Base-by-base conservation (phyloP, 2,797 vertebrate species). In the Avahi laniger region DNA sequence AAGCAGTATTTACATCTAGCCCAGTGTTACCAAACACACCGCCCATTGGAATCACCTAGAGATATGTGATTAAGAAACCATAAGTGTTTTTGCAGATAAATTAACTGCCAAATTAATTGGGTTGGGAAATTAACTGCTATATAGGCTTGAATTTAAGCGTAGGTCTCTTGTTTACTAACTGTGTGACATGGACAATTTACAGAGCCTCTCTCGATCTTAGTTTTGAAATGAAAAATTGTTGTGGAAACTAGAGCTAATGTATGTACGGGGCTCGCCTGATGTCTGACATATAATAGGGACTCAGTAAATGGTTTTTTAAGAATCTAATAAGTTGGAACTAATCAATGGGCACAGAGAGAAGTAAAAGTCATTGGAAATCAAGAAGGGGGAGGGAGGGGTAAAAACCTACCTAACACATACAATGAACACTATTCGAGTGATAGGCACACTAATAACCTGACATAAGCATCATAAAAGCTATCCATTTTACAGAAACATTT, bases 141-240 rank as follows among this genome's bases (percentile, higher is more conserved):
- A 93, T 81, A 86, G n/a, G 63, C 50, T n/a, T 72, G 61, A 83
- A 67, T 93, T 88, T 89, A 83, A 73, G 43, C 10, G 15, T 48
- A 83, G 24, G 38, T 46, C 89, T 95, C 18, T n/a, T 92, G 54
- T 78, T 92, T 87, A 79, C 54, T 93, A 76, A n/a, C 69, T 86
- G 33, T 54, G 38, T 80, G 59, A 43, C 67, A 80, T 70, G 43
- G 2, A 22, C 57, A 73, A 67, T 83, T 89, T 93, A 91, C 17
- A 84, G 69, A 85, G 83, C 28, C 13, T 95, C 33, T 79, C 63
- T 97, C 18, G 14, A 28, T 83, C 69, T 91, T 67, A 80, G 89
- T 92, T 94, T 96, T 89, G 20, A 81, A 89, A 73, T 89, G 63
- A 70, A 87, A 83, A 57, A 46, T 89, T 92, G n/a, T 83, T 83